Percentiles rank a stretch among this genome's conserved stretches.
These are phyloP conservation scores for Bimastos eiseni DNA, from an alignment of 2,888 invertebrate species.

Conservation along the genomic window DNA sequence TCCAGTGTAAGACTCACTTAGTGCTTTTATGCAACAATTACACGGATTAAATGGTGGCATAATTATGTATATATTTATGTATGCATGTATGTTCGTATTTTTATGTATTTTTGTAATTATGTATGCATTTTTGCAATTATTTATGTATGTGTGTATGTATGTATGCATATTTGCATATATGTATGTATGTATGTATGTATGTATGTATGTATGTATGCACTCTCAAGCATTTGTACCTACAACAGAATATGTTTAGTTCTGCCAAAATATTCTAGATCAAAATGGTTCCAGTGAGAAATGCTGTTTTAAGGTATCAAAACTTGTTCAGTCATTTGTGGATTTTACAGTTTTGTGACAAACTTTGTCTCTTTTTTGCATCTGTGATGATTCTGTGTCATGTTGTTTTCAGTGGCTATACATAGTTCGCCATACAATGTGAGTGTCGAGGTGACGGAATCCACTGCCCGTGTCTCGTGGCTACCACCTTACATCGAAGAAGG, in stretches of 20 bases:
- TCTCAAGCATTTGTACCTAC: too few species aligned
- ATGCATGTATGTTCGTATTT: too few species aligned
- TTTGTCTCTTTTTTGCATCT: background rate
- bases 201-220: background rate
- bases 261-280: too few species aligned
- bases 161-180: background rate
- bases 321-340: too few species aligned
- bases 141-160: background rate
- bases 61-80: too few species aligned
- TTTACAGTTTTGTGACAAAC: background rate
- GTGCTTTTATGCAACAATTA: background rate
- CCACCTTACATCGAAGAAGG: slow-evolving; percentile 30
- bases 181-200: background rate
- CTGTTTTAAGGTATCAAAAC: too few species aligned
- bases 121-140: too few species aligned
- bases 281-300: too few species aligned
- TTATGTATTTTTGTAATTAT: too few species aligned
- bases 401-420: background rate
- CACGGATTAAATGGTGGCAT: background rate
- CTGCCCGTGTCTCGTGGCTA: slow-evolving; percentile 32
- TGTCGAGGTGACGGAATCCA: background rate
- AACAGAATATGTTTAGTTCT: too few species aligned
- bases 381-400: background rate
- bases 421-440: slow-evolving; percentile 28
- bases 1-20: slow-evolving; percentile 52